Evolutionary conservation across 2,113 vertebrate genomes (phyloP).

Genomic region (Prietella phreatophila): DNA sequence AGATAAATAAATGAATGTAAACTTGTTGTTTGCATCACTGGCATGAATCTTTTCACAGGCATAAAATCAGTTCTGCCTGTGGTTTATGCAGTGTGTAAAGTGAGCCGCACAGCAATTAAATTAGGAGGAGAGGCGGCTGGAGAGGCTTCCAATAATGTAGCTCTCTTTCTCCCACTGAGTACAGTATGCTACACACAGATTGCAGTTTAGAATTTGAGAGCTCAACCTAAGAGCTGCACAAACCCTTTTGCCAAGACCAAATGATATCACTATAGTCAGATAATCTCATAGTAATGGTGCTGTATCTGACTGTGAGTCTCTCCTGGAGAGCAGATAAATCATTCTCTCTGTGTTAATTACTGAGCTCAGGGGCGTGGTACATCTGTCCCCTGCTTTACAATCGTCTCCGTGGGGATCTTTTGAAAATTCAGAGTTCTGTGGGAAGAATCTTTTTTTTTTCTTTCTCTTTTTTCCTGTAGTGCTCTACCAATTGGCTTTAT

Average conservation of each 20-base stretch:
- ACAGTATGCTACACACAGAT: constrained; percentile 26
- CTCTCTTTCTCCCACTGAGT: constrained; percentile 41
- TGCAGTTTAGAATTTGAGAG: constrained; percentile 38
- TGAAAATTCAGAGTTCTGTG: neutral
- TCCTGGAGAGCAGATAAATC: constrained; percentile 36
- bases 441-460: neutral
- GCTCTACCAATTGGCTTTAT: neutral
- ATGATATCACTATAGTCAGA: constrained; percentile 13
- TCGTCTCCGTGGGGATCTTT: neutral
- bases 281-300: constrained; percentile 39
- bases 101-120: constrained; percentile 44
- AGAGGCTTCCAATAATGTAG: constrained; percentile 42
- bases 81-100: constrained; percentile 46
- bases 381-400: constrained; percentile 29
- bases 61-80: constrained; percentile 28
- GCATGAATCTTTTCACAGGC: neutral
- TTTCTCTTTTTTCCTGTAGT: neutral
- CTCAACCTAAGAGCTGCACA: constrained; percentile 18
- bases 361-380: constrained; percentile 27
- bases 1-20: neutral
- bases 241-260: constrained; percentile 24
- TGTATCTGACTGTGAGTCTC: constrained; percentile 23
- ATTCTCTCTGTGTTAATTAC: constrained; percentile 39
- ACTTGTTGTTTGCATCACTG: constrained; percentile 15
- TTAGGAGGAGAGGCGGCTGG: constrained; percentile 24